Base-by-base conservation (phyloP, 2,888 invertebrate genomes). In the Clistopyga incitator region DNA sequence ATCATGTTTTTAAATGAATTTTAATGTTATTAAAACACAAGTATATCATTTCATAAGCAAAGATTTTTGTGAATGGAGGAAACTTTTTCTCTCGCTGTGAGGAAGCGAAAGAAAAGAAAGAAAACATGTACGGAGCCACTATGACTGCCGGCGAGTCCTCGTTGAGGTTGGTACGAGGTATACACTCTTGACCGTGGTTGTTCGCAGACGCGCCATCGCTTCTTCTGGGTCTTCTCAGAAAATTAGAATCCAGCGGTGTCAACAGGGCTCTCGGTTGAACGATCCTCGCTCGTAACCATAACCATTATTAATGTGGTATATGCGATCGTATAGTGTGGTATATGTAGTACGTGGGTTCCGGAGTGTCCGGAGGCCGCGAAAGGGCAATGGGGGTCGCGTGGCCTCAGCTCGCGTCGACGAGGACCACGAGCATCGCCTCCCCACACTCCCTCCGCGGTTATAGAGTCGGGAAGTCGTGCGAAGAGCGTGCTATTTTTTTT, bases 301-400 rank as follows among this genome's bases (percentile, higher is more conserved):
- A 78, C 78, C 78, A 71, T 78, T 76, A 76, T 68, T 70, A 70
- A 70, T 61, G 70, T 18, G 78, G 70, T 78, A 70, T 70, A 38
- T 38, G 78, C 70, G 70, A 70, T 52, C 72, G 72, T 72, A 68
- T 50, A 50, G 13, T n/a, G 68, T 34, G 20, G 34, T 59, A 78
- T 61, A 70, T 61, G 38, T 50, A 38, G 20, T 77, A 78, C 72
- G 81, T 82, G 81, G 77, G 81, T 78, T 76, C 68, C 61, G 65
- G 18, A 72, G 79, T 72, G 79, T 79, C 65, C 67, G 77, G 81
- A 82, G 81, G 81, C 81, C 81, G 81, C 67, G 59, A 67, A 77
- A 78, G 81, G 77, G 56, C 77, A 77, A 82, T 82, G 77, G 77
- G 81, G 77, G 77, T 82, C 67, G 77, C 77, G 77, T 82, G 81